Percentiles rank a stretch among this genome's conserved stretches.
Conservation (phyloP, 2,888 invertebrate species). For the Brenthis daphne region DNA sequence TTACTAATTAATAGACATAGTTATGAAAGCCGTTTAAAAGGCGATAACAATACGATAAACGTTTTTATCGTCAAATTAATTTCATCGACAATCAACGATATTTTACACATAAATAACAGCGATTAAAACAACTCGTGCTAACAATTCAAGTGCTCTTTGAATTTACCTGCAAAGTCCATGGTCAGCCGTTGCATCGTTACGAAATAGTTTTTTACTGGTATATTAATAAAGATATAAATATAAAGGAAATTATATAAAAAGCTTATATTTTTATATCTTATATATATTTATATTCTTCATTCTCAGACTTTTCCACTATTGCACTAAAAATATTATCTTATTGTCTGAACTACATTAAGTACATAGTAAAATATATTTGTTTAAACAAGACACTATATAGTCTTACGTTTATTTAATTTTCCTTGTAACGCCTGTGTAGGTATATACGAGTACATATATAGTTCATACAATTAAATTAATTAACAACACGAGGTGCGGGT, state of each 20-base stretch:
- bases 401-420: not conserved
- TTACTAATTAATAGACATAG: not conserved
- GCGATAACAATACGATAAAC: conserved; percentile 11
- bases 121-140: conserved; percentile 12
- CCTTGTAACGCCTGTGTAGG: not conserved
- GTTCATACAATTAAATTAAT: conserved; percentile 23
- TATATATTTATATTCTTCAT: no score
- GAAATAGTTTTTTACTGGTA: not conserved
- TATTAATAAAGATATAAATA: no score
- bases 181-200: not conserved
- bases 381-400: not conserved
- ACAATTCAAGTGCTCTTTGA: conserved; percentile 4
- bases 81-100: conserved; percentile 6
- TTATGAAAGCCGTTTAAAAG: conserved; percentile 10
- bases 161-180: conserved; percentile 2
- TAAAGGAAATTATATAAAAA: no score
- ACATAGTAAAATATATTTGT: no score
- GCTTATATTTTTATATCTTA: no score
- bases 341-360: no score
- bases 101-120: conserved; percentile 5
- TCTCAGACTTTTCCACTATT: no score
- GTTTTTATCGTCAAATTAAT: conserved; percentile 2
- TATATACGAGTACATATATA: not conserved
- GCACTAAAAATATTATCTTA: no score
- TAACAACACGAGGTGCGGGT: conserved; percentile 14